phyloP scores from a whole-genome alignment of 2,888 invertebrate species.

The Sarcophaga carnaria region DNA sequence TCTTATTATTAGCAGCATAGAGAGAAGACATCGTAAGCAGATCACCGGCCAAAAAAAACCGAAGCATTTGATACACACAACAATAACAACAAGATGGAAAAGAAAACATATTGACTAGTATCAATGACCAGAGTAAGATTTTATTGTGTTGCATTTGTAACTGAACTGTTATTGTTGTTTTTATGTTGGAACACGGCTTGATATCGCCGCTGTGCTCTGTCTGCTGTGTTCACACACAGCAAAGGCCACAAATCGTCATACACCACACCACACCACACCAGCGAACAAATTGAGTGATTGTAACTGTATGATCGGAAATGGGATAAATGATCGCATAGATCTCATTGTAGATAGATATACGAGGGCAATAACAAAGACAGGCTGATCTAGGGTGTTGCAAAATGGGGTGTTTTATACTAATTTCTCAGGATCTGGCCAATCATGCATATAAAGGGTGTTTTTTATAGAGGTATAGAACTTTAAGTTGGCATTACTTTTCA shows the following conservation, averaged over 20 bases:
- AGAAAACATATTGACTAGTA: conserved; percentile 1
- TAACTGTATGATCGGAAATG: conserved; percentile 64
- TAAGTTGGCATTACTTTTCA: too few relatives aligned
- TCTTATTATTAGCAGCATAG: background rate
- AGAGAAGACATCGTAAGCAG: conserved; percentile 25
- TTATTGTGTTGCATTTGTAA: conserved; percentile 54
- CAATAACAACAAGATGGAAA: background rate
- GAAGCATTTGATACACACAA: conserved; percentile 15
- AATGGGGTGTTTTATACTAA: background rate
- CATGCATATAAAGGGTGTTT: too few relatives aligned
- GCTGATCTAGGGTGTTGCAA: conserved; percentile 1
- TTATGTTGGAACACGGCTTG: conserved; percentile 34
- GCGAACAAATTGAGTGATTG: conserved; percentile 71
- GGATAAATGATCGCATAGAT: conserved; percentile 57
- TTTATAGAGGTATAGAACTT: too few relatives aligned
- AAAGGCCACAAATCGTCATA: conserved; percentile 25
- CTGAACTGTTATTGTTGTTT: conserved; percentile 21
- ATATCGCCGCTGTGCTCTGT: conserved; percentile 1
- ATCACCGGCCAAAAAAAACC: conserved; percentile 20
- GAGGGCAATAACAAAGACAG: background rate
- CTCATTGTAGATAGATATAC: conserved; percentile 21
- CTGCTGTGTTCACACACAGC: background rate
- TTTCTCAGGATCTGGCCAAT: too few relatives aligned
- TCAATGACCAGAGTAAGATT: conserved; percentile 55
- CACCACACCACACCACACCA: conserved; percentile 12